These are phyloP conservation scores for Palythoa grandis DNA, from an alignment of 92 coral and sea anemone genomes.

Conservation along the genomic window DNA sequence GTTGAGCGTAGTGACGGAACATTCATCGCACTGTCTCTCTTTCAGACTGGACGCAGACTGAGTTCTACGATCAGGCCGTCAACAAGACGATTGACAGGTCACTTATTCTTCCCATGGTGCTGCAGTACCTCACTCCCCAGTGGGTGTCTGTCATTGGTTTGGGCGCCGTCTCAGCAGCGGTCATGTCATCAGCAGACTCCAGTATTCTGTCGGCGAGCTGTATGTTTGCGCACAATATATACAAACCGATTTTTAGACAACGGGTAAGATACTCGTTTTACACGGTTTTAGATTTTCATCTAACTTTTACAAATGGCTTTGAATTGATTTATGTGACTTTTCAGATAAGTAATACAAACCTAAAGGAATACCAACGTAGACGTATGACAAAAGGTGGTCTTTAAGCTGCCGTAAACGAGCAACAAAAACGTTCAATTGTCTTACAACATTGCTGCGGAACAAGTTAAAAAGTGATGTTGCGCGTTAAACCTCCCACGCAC, in stretches of 20 bases:
- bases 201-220: slow-evolving; percentile 86
- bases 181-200: slow-evolving; percentile 96
- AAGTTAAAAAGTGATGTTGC: too few relatives aligned
- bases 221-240: slow-evolving; percentile 69
- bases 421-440: too few relatives aligned
- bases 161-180: slow-evolving; percentile 97
- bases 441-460: too few relatives aligned
- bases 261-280: background rate
- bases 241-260: background rate
- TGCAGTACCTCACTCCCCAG: slow-evolving; percentile 88
- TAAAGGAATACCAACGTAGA: too few relatives aligned
- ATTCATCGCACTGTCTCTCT: background rate
- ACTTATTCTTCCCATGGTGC: slow-evolving; percentile 83
- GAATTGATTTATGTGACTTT: too few relatives aligned
- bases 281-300: too few relatives aligned
- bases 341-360: too few relatives aligned
- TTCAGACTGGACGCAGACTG: slow-evolving; percentile 77
- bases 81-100: slow-evolving; percentile 65
- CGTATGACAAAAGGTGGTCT: too few relatives aligned
- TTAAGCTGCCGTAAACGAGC: too few relatives aligned
- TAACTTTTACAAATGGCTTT: too few relatives aligned
- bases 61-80: slow-evolving; percentile 34
- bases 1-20: too few relatives aligned
- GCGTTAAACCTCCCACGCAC: too few relatives aligned
- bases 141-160: slow-evolving; percentile 88